Percentiles rank a stretch among this genome's conserved stretches.
Conservation (phyloP, 2,797 vertebrate genomes). For the Cossypha niveicapilla region DNA sequence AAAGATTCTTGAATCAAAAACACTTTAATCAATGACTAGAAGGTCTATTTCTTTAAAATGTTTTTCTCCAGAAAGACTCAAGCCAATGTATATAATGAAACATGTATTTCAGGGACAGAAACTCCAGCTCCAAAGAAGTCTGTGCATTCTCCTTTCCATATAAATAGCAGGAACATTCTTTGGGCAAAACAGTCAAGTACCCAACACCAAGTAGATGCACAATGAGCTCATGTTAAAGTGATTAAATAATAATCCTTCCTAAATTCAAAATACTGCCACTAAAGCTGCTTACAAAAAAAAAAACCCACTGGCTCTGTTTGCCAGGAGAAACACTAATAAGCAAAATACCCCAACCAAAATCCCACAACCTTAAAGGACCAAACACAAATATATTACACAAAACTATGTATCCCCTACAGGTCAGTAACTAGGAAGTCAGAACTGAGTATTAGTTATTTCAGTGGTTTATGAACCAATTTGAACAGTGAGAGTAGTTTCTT, state of each 20-base stretch:
- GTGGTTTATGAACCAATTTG: not conserved
- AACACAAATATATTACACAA: not conserved
- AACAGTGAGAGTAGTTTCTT: not conserved
- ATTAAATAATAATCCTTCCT: conserved; percentile 34
- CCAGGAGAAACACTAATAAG: not conserved
- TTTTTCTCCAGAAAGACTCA: not conserved
- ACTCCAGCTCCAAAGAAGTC: not conserved
- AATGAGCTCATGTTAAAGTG: not conserved
- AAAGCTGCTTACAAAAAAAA: not conserved
- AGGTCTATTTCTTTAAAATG: not conserved
- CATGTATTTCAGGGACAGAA: not conserved
- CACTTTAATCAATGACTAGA: not conserved
- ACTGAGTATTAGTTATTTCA: not conserved
- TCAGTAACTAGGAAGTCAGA: not conserved
- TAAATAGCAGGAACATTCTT: not conserved
- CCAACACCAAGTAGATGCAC: not conserved
- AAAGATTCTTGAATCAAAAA: not conserved
- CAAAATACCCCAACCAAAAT: rapidly evolving
- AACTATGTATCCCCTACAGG: not conserved
- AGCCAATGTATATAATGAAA: not conserved
- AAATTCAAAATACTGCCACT: conserved; percentile 10
- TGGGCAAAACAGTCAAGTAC: not conserved
- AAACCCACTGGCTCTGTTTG: not conserved
- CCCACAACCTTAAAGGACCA: not conserved
- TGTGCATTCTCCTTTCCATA: not conserved